A percentile compares a stretch with the other conserved stretches of the same genome.
phyloP scores from a whole-genome alignment of 2,113 vertebrate species.

The Neodon shergylaensis region DNA sequence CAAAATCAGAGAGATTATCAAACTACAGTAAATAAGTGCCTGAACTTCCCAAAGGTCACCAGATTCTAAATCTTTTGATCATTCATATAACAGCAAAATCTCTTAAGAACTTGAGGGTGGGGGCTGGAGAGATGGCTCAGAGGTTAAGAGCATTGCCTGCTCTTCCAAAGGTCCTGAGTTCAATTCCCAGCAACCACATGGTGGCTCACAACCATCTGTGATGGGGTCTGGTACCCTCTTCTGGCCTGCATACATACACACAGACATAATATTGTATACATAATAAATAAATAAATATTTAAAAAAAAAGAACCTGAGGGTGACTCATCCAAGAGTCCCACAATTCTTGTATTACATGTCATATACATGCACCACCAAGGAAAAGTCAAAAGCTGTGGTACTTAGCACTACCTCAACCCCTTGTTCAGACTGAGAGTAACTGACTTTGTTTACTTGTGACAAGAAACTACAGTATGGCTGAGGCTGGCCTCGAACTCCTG shows the following conservation, averaged over 20 bases:
- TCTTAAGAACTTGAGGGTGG: background rate
- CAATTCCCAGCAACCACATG: too few relatives aligned
- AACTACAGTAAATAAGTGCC: background rate
- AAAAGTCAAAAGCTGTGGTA: background rate
- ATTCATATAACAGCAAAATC: constrained; percentile 2
- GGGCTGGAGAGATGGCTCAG: too few relatives aligned
- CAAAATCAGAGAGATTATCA: background rate
- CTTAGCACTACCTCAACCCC: background rate
- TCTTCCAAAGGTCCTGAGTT: too few relatives aligned
- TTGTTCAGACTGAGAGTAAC: background rate
- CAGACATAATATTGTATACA: too few relatives aligned
- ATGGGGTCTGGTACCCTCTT: too few relatives aligned
- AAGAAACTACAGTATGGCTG: too few relatives aligned
- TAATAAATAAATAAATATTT: too few relatives aligned
- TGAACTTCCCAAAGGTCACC: background rate
- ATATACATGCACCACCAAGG: constrained; percentile 14
- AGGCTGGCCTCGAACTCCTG: background rate
- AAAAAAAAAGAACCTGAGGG: background rate
- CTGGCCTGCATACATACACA: too few relatives aligned
- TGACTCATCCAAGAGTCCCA: background rate
- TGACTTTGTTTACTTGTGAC: background rate
- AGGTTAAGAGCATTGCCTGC: too few relatives aligned
- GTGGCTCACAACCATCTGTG: too few relatives aligned
- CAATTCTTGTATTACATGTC: background rate
- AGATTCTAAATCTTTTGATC: background rate